A percentile compares a stretch with the other conserved stretches of the same genome.
These are phyloP conservation scores for Melanchra persicariae DNA, from an alignment of 2,888 invertebrate genomes.

Conservation along the genomic window DNA sequence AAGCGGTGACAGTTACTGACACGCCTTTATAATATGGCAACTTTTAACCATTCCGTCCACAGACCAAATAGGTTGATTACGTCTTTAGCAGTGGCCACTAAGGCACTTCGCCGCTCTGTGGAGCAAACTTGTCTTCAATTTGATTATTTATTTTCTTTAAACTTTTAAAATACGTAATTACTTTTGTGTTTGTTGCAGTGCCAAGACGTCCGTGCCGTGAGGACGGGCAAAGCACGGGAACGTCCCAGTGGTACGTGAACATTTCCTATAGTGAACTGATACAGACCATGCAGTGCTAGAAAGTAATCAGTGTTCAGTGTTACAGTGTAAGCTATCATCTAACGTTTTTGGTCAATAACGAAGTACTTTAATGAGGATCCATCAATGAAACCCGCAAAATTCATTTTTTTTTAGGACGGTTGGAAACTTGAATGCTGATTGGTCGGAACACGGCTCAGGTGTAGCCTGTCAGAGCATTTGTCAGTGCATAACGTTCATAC, in stretches of 20 bases:
- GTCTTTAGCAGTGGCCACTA: background rate
- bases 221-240: conserved; percentile 76
- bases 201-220: conserved; percentile 87
- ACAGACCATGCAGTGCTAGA: conserved; percentile 29
- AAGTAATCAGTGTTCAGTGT: conserved; percentile 55
- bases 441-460: background rate
- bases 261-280: conserved; percentile 74
- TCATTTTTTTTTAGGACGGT: background rate
- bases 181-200: conserved; percentile 80
- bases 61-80: too few relatives aligned
- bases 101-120: background rate
- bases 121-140: background rate
- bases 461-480: background rate
- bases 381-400: background rate
- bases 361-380: conserved; percentile 6
- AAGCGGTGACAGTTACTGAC: too few relatives aligned
- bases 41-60: too few relatives aligned
- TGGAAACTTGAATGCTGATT: background rate
- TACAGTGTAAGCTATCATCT: conserved; percentile 22
- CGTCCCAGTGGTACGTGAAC: conserved; percentile 78
- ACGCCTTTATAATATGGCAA: too few relatives aligned
- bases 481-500: background rate
- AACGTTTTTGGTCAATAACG: conserved; percentile 12
- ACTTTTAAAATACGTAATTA: background rate
- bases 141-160: background rate